Conservation (phyloP, 2,113 vertebrate genomes). For the Propithecus coquereli region DNA sequence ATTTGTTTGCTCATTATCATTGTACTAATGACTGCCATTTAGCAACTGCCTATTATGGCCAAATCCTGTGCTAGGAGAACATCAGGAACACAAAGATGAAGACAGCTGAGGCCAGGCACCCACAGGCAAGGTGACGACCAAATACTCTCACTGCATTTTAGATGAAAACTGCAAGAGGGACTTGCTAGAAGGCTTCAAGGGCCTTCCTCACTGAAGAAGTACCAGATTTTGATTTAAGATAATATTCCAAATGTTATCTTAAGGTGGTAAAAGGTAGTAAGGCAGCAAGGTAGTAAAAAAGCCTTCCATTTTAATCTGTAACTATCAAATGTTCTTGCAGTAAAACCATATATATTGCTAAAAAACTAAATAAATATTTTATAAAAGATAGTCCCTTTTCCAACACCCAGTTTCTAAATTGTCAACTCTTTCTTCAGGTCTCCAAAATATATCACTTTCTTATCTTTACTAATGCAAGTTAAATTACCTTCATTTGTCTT, state of each 20-base stretch:
- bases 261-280: too few relatives aligned
- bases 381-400: neutral
- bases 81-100: neutral
- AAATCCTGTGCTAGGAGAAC: neutral
- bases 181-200: neutral
- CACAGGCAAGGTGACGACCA: neutral
- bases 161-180: neutral
- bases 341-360: neutral
- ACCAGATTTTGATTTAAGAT: neutral
- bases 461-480: constrained; percentile 6
- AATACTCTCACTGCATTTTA: neutral
- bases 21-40: neutral
- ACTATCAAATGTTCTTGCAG: neutral
- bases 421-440: neutral
- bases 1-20: neutral
- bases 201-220: neutral
- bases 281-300: neutral
- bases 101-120: neutral
- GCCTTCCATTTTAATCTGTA: neutral
- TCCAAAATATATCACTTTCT: neutral
- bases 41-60: neutral
- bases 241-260: neutral
- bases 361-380: constrained; percentile 4
- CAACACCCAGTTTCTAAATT: neutral
- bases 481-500: neutral